phyloP scores from a whole-genome alignment of 2,113 vertebrate species.

The Mastomys natalensis region DNA sequence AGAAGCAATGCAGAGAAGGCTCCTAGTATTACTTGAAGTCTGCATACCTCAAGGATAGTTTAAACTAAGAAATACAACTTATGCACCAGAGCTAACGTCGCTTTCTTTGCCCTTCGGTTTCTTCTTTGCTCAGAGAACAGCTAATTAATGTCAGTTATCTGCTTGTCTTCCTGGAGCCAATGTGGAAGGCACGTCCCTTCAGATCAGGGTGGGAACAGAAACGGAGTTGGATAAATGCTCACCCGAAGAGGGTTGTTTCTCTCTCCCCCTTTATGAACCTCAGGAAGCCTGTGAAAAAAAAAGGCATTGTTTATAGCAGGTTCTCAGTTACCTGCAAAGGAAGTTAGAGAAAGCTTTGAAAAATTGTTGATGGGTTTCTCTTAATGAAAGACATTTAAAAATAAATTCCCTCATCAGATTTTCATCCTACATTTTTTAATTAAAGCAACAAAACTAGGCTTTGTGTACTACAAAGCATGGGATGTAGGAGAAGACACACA shows the following conservation, averaged over 20 bases:
- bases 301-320: slow-evolving; percentile 36
- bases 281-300: slow-evolving; percentile 52
- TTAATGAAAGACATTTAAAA: slow-evolving; percentile 63
- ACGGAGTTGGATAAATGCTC: background rate
- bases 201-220: background rate
- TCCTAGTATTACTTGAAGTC: background rate
- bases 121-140: background rate
- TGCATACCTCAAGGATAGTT: slow-evolving; percentile 20
- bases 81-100: background rate
- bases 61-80: background rate
- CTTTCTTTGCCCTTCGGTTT: background rate
- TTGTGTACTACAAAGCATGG: background rate
- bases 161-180: background rate
- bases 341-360: slow-evolving; percentile 37
- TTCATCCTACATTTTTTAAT: slow-evolving; percentile 7
- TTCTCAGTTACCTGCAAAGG: background rate
- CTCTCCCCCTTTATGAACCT: background rate
- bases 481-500: background rate
- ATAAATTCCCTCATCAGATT: slow-evolving; percentile 41
- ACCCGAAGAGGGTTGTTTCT: background rate
- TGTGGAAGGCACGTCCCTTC: accelerated
- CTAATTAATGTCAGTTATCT: background rate
- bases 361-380: slow-evolving; percentile 15
- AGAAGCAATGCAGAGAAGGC: background rate
- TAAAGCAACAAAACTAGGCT: slow-evolving; percentile 3